Conservation (phyloP, 92 coral and sea anemone species). For the Parazoanthus darwini region DNA sequence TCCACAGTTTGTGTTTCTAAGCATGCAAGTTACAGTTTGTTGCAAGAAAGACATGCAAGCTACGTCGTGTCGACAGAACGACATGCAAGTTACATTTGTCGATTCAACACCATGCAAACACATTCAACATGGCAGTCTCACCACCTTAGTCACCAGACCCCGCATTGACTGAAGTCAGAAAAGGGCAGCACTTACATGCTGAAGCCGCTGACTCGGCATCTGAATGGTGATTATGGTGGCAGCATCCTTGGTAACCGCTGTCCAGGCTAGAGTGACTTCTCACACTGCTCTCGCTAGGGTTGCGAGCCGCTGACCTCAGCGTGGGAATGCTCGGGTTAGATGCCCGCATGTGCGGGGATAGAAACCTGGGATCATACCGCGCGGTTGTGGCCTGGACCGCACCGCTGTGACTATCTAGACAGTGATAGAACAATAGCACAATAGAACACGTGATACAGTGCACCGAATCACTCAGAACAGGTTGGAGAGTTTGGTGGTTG, state of each 20-base stretch:
- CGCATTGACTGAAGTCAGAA: constrained; percentile 2
- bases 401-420: constrained; percentile 63
- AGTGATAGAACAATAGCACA: constrained; percentile 37
- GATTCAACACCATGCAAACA: not conserved
- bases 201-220: constrained; percentile 25
- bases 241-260: constrained; percentile 86
- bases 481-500: not conserved
- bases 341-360: constrained; percentile 73
- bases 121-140: not conserved
- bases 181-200: constrained; percentile 46
- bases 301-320: constrained; percentile 59
- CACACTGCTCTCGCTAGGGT: constrained; percentile 82
- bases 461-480: not conserved
- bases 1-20: not conserved
- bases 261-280: constrained; percentile 71
- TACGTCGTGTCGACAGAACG: not conserved
- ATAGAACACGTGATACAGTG: constrained; percentile 4
- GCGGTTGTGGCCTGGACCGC: constrained; percentile 39
- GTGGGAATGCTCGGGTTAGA: constrained; percentile 75
- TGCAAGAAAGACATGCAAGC: not conserved
- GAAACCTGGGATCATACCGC: constrained; percentile 65
- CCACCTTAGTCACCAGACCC: constrained; percentile 10
- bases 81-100: not conserved
- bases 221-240: constrained; percentile 32
- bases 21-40: constrained; percentile 24